Evolutionary conservation across 92 coral and sea anemone genomes (phyloP).

Genomic region (Pocillopora meandrina): DNA sequence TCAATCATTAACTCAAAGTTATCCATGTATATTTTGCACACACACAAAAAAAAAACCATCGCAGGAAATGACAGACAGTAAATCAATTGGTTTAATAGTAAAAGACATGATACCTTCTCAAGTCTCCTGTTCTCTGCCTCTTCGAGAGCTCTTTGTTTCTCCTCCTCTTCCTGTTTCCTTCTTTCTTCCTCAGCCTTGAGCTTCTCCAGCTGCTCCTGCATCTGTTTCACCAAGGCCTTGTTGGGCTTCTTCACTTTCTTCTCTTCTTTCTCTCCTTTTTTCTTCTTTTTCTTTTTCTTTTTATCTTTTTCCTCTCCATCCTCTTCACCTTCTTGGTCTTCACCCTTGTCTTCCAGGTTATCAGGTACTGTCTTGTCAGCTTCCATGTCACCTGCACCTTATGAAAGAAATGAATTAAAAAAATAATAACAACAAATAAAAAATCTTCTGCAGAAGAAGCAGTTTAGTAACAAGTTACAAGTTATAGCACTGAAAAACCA

Average conservation of each 20-base stretch:
- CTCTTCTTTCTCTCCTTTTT: conserved; percentile 84
- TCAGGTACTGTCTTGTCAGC: conserved; percentile 2
- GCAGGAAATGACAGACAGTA: neutral
- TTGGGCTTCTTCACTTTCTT: conserved; percentile 89
- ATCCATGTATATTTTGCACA: no score
- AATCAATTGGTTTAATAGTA: neutral
- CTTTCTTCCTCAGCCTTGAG: conserved; percentile 85
- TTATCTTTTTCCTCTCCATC: conserved; percentile 78
- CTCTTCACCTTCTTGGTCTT: conserved; percentile 68
- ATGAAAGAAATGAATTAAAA: neutral
- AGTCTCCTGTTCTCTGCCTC: conserved; percentile 94
- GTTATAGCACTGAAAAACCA: no score
- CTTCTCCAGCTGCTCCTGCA: conserved; percentile 94
- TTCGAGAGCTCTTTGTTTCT: conserved; percentile 73
- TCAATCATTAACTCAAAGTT: no score
- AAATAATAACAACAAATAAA: neutral
- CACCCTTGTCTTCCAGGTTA: conserved; percentile 27
- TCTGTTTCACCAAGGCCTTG: conserved; percentile 92
- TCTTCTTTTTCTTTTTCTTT: conserved; percentile 92
- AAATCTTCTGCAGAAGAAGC: no score
- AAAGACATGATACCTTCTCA: conserved; percentile 69
- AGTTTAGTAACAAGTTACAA: no score
- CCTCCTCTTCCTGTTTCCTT: conserved; percentile 82
- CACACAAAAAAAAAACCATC: no score
- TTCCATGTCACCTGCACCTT: conserved; percentile 11